Evolutionary conservation across 2,797 vertebrate species (phyloP).

Genomic region (Acanthiza pusilla): DNA sequence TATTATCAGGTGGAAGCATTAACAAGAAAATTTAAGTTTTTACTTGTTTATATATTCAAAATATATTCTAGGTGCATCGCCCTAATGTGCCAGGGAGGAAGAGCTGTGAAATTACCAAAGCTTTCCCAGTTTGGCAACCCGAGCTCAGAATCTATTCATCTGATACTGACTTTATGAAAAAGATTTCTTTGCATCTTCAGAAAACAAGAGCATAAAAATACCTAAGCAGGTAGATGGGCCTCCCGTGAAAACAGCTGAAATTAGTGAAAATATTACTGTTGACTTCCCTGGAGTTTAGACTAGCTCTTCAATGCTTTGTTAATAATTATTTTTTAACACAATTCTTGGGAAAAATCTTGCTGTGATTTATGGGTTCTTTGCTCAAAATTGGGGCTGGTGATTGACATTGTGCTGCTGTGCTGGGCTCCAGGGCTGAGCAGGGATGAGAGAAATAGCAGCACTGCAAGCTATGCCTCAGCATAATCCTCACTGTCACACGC

Average conservation of each 20-base stretch:
- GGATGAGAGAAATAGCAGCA: neutral
- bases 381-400: neutral
- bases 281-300: neutral
- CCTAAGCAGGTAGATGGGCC: neutral
- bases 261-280: neutral
- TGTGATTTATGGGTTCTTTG: neutral
- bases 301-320: neutral
- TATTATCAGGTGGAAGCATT: constrained; percentile 22
- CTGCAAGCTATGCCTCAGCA: neutral
- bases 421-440: neutral
- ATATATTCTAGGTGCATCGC: neutral
- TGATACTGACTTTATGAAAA: neutral
- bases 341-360: neutral
- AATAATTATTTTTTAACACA: neutral
- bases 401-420: neutral
- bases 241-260: neutral
- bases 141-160: neutral
- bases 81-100: neutral
- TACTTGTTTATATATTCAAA: constrained; percentile 10
- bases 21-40: neutral
- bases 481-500: neutral
- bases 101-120: neutral
- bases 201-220: neutral
- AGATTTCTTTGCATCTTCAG: neutral
- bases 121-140: neutral